phyloP scores from a whole-genome alignment of 1,140 invertebrate species.

The Zophobas morio region DNA sequence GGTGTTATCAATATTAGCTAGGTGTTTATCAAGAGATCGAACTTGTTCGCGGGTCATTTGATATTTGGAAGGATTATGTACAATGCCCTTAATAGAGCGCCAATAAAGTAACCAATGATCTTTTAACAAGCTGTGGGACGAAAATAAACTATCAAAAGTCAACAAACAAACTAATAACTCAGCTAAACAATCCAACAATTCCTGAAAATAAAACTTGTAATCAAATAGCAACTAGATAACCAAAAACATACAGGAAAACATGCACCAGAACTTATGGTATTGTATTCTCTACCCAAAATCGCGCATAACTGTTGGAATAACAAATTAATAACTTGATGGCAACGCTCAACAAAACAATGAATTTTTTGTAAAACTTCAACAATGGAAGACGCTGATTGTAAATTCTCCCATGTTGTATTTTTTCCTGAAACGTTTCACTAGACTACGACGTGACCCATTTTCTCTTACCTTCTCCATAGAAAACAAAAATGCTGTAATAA shows the following conservation, averaged over 20 bases:
- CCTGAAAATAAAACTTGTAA: slow-evolving; percentile 68
- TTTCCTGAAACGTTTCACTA: slow-evolving; percentile 38
- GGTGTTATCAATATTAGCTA: slow-evolving; percentile 76
- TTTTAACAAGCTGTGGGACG: slow-evolving; percentile 71
- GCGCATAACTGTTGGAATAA: slow-evolving; percentile 78
- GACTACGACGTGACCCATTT: slow-evolving; percentile 58
- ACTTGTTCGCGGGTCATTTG: slow-evolving; percentile 73
- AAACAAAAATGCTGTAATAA: slow-evolving; percentile 75
- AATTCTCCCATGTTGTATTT: slow-evolving; percentile 52
- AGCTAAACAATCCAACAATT: slow-evolving; percentile 76
- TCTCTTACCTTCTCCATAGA: slow-evolving; percentile 74
- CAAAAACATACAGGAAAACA: slow-evolving; percentile 69
- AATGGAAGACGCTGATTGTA: slow-evolving; percentile 64
- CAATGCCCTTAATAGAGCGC: slow-evolving; percentile 78
- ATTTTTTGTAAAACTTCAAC: slow-evolving; percentile 76
- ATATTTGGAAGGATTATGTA: slow-evolving; percentile 78
- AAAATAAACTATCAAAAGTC: slow-evolving; percentile 81
- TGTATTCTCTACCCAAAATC: slow-evolving; percentile 70
- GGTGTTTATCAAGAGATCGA: slow-evolving; percentile 76
- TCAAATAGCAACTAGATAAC: slow-evolving; percentile 64
- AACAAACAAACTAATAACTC: slow-evolving; percentile 79
- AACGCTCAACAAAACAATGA: slow-evolving; percentile 77
- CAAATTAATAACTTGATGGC: slow-evolving; percentile 77
- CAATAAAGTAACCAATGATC: slow-evolving; percentile 82
- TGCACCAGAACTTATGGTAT: slow-evolving; percentile 68